phyloP scores from a whole-genome alignment of 2,797 vertebrate species.

The Coregonus suidteri region DNA sequence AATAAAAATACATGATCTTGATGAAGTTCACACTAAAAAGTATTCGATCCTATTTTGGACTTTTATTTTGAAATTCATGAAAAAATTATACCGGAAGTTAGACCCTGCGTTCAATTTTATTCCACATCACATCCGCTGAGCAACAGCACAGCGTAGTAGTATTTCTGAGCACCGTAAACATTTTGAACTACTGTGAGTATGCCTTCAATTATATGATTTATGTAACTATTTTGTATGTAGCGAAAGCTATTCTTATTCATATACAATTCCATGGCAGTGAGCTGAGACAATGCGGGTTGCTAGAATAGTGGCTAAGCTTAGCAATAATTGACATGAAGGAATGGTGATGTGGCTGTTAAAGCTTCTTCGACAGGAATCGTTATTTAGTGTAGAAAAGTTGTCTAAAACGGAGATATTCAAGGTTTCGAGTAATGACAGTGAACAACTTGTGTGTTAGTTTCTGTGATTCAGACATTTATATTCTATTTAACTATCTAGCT shows the following conservation, averaged over 20 bases:
- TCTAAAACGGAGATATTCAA: not conserved
- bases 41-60: not conserved
- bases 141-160: not conserved
- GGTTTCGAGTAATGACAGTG: not conserved
- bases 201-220: not conserved
- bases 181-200: slow-evolving; percentile 22
- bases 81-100: not conserved
- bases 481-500: too few relatives aligned
- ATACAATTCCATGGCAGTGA: not conserved
- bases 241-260: not conserved
- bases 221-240: not conserved
- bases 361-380: not conserved
- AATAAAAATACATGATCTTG: not conserved
- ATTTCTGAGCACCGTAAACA: not conserved
- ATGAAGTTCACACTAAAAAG: not conserved
- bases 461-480: too few relatives aligned
- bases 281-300: too few relatives aligned
- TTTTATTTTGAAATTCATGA: not conserved
- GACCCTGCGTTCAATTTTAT: not conserved
- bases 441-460: not conserved
- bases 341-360: not conserved
- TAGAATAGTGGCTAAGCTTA: not conserved
- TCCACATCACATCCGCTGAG: slow-evolving; percentile 47
- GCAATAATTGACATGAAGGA: not conserved
- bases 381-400: not conserved